Evolutionary conservation across 2,113 vertebrate species (phyloP).

Genomic region (Todiramphus chloris): DNA sequence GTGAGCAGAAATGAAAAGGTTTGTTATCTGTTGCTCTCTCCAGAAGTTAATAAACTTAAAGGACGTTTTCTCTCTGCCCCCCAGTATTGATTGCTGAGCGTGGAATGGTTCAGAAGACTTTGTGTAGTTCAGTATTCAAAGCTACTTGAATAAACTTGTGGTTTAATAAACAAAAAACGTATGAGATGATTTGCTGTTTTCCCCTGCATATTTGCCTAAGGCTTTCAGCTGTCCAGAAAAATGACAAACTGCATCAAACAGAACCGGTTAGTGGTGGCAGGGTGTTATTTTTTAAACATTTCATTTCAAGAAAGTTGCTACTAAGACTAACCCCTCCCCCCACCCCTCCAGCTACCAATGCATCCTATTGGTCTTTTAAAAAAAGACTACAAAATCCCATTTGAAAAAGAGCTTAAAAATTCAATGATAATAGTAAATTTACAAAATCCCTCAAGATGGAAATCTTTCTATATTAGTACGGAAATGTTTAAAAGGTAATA

Average conservation of each 20-base stretch:
- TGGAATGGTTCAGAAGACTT: neutral
- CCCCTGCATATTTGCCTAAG: conserved; percentile 25
- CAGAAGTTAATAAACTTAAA: neutral
- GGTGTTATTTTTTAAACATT: neutral
- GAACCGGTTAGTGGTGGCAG: conserved; percentile 26
- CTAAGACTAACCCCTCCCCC: neutral
- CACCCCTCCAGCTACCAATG: neutral
- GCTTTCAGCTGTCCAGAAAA: conserved; percentile 56
- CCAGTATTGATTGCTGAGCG: neutral
- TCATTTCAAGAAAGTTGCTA: conserved; percentile 1
- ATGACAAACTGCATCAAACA: conserved; percentile 50
- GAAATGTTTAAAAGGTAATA: conserved; percentile 35
- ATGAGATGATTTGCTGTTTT: conserved; percentile 46
- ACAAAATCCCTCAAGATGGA: neutral
- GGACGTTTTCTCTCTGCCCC: neutral
- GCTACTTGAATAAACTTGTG: conserved; percentile 24
- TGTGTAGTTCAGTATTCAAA: conserved; percentile 30
- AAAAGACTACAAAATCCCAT: neutral
- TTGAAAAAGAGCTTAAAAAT: neutral
- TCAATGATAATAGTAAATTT: neutral
- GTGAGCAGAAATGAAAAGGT: neutral
- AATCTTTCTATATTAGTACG: conserved; percentile 7
- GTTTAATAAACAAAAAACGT: conserved; percentile 53
- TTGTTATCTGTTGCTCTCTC: neutral
- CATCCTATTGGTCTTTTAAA: neutral